Evolutionary conservation across 2,113 vertebrate species (phyloP).

Genomic region (Xerus inauris): DNA sequence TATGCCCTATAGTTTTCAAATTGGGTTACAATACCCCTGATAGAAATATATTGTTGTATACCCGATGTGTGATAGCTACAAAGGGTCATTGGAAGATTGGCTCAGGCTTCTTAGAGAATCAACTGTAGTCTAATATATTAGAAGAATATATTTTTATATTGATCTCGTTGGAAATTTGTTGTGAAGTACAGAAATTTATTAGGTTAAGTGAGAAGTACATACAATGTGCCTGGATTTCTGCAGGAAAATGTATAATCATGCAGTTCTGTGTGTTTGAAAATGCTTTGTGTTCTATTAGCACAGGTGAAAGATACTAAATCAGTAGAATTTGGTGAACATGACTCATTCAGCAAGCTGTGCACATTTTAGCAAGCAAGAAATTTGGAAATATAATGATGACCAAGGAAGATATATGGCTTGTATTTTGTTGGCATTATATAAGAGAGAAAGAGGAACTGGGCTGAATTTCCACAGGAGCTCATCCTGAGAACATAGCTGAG

Average conservation of each 20-base stretch:
- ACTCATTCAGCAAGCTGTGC: conserved; percentile 52
- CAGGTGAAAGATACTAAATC: conserved; percentile 54
- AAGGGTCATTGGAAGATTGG: neutral
- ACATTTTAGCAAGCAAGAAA: conserved; percentile 15
- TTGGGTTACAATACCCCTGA: neutral
- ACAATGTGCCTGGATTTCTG: conserved; percentile 26
- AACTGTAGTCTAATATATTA: neutral
- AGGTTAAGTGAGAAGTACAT: conserved; percentile 46
- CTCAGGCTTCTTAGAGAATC: neutral
- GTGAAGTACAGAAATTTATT: conserved; percentile 7
- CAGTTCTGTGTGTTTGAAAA: conserved; percentile 55
- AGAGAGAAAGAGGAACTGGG: neutral
- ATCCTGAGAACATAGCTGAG: neutral
- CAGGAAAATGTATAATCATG: conserved; percentile 45
- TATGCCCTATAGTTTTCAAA: neutral
- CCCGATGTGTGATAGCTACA: neutral
- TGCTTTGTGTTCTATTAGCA: conserved; percentile 50
- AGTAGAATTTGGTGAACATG: conserved; percentile 49
- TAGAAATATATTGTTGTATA: neutral
- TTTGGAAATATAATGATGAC: conserved; percentile 25
- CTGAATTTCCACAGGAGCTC: neutral
- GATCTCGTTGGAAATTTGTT: conserved; percentile 47
- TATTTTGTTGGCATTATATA: neutral
- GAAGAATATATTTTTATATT: conserved; percentile 46
- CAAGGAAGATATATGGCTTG: neutral